Percentiles rank a stretch among this genome's conserved stretches.
Evolutionary conservation across 2,113 vertebrate species (phyloP).

Genomic region (Morone chrysops): DNA sequence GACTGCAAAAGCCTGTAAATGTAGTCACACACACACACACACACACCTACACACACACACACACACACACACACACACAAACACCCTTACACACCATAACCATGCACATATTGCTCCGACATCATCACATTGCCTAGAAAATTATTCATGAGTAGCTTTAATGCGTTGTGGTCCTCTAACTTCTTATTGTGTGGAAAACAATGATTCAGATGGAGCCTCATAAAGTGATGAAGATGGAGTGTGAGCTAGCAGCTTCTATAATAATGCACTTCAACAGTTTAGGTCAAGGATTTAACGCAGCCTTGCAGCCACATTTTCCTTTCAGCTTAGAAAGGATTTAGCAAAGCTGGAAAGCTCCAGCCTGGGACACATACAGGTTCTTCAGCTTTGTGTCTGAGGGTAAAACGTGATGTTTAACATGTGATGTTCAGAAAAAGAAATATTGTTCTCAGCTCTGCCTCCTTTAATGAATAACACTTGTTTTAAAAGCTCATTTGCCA

Average conservation of each 20-base stretch:
- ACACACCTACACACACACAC: not conserved
- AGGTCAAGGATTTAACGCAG: constrained; percentile 40
- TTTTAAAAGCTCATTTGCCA: constrained; percentile 21
- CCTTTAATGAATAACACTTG: constrained; percentile 33
- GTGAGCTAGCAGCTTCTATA: constrained; percentile 31
- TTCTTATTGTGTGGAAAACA: constrained; percentile 6
- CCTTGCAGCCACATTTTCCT: constrained; percentile 16
- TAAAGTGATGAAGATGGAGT: not conserved
- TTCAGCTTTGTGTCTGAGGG: constrained; percentile 2
- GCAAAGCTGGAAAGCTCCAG: constrained; percentile 25
- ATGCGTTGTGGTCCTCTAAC: not conserved
- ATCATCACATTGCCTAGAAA: not conserved
- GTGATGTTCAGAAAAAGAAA: constrained; percentile 28
- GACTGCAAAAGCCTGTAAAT: not conserved
- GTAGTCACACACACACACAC: not conserved
- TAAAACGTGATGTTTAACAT: constrained; percentile 11
- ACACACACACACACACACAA: not conserved
- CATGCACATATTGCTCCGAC: constrained; percentile 1
- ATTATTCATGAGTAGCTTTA: constrained; percentile 38
- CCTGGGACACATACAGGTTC: constrained; percentile 18
- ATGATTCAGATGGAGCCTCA: not conserved
- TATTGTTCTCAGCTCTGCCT: constrained; percentile 26
- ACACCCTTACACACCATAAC: not conserved
- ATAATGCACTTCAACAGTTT: constrained; percentile 63
- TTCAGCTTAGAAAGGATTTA: constrained; percentile 41